phyloP scores from a whole-genome alignment of 2,113 vertebrate species.

The Pelecanoides urinatrix region DNA sequence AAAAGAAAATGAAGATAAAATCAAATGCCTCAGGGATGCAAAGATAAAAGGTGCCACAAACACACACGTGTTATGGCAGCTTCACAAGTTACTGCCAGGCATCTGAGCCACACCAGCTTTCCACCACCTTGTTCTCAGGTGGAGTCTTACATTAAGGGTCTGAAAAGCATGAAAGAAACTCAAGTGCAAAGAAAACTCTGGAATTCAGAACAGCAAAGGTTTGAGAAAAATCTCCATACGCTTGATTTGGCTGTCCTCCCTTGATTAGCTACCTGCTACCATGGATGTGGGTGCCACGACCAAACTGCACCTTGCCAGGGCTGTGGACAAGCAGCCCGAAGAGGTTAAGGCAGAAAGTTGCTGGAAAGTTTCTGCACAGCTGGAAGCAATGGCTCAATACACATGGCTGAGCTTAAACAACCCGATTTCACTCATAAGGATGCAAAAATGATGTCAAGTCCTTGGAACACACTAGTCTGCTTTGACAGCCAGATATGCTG shows the following conservation, averaged over 20 bases:
- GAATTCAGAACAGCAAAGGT: neutral
- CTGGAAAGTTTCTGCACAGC: conserved; percentile 14
- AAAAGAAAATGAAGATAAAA: neutral
- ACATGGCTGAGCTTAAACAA: neutral
- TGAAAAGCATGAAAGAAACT: neutral
- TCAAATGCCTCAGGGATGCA: neutral
- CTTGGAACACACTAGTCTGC: neutral
- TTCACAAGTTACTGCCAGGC: neutral
- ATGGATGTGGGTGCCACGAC: rapidly evolving
- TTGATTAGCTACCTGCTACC: neutral
- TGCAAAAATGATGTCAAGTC: conserved; percentile 22
- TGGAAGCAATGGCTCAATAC: neutral
- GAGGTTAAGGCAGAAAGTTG: neutral
- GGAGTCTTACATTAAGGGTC: neutral
- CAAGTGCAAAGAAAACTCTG: neutral
- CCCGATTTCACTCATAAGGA: neutral
- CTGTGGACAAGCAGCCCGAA: neutral
- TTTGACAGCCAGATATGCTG: conserved; percentile 13
- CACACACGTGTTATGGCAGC: rapidly evolving
- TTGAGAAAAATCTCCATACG: neutral
- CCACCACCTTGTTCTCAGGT: neutral
- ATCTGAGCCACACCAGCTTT: neutral
- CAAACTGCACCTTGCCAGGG: neutral
- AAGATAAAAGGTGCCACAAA: neutral
- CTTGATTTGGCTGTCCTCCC: neutral